These are phyloP conservation scores for Australoheros facetus DNA, from an alignment of 2,797 vertebrate species.

Conservation along the genomic window DNA sequence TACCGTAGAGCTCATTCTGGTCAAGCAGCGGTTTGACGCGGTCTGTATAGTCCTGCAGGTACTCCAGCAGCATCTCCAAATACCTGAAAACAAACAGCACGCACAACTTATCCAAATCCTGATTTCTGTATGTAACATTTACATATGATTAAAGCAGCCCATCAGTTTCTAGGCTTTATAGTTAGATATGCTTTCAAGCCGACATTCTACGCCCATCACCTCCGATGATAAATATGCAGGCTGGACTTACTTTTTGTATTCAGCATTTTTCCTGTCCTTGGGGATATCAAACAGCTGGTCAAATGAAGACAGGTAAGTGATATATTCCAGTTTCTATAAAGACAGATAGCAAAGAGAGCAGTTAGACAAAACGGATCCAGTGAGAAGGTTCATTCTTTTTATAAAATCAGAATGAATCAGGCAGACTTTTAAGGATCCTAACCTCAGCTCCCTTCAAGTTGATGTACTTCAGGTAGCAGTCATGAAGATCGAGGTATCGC, in stretches of 20 bases:
- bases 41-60: conserved; percentile 96
- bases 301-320: conserved; percentile 94
- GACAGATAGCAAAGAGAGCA: background rate
- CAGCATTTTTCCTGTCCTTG: conserved; percentile 96
- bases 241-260: conserved; percentile 89
- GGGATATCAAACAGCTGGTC: conserved; percentile 98
- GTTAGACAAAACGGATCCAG: background rate
- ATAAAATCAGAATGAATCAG: background rate
- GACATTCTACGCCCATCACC: fast-evolving
- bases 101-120: background rate
- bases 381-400: fast-evolving
- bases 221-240: background rate
- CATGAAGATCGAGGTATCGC: conserved; percentile 95
- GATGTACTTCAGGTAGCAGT: conserved; percentile 97
- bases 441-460: conserved; percentile 97
- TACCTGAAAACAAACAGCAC: conserved; percentile 81
- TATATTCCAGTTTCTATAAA: conserved; percentile 93
- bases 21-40: conserved; percentile 94
- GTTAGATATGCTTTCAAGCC: background rate
- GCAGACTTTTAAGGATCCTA: background rate
- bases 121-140: background rate
- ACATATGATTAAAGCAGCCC: background rate
- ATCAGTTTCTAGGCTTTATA: background rate
- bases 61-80: conserved; percentile 96
- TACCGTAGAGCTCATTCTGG: conserved; percentile 97